Conservation (phyloP, 2,888 invertebrate genomes). For the Epinotia brunnichana region DNA sequence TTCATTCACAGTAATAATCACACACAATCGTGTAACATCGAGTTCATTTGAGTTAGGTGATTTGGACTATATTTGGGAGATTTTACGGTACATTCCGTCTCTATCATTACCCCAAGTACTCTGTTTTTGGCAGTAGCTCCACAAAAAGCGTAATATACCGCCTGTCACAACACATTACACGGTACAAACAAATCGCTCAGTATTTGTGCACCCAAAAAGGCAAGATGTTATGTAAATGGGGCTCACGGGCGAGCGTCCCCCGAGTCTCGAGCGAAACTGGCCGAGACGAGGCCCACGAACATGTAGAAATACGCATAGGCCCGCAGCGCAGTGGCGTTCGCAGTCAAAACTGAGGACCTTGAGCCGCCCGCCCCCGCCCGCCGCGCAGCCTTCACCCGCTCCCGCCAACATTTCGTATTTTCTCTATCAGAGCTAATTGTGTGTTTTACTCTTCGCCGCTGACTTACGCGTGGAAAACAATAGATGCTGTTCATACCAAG, state of each 20-base stretch:
- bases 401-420: conserved; percentile 62
- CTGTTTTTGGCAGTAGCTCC: background rate
- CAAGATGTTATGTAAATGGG: conserved; percentile 28
- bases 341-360: conserved; percentile 57
- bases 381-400: conserved; percentile 51
- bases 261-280: conserved; percentile 10
- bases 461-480: conserved; percentile 20
- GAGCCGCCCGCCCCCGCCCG: conserved; percentile 57
- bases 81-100: background rate
- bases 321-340: conserved; percentile 77
- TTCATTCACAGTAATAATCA: too few relatives aligned
- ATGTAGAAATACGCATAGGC: conserved; percentile 75
- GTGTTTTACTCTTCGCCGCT: conserved; percentile 22
- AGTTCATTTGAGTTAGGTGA: too few relatives aligned
- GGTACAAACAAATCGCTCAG: conserved; percentile 8
- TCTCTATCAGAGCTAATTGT: conserved; percentile 39
- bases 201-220: conserved; percentile 21
- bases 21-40: too few relatives aligned
- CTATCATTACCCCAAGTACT: conserved; percentile 4
- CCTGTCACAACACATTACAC: background rate
- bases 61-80: too few relatives aligned
- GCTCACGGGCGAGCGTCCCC: background rate
- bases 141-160: conserved; percentile 11
- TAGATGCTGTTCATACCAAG: conserved; percentile 13
- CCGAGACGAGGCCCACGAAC: conserved; percentile 46